These are phyloP conservation scores for Spisula subtruncata DNA, from an alignment of 2,888 invertebrate species.

Conservation along the genomic window DNA sequence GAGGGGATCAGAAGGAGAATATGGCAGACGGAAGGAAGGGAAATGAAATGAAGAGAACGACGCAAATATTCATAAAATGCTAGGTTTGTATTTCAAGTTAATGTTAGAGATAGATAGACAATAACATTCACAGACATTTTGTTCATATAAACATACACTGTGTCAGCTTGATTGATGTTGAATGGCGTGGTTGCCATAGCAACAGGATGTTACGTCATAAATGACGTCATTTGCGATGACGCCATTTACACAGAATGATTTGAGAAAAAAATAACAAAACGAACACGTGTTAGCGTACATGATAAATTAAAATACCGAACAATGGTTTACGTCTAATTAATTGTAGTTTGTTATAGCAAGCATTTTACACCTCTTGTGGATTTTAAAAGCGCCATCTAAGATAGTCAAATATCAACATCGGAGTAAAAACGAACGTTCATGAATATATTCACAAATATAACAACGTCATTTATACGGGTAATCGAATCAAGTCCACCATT, in stretches of 20 bases:
- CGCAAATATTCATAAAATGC: slow-evolving; percentile 69
- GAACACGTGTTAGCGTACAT: slow-evolving; percentile 63
- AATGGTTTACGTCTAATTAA: slow-evolving; percentile 56
- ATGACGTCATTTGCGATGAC: slow-evolving; percentile 66
- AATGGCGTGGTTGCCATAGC: slow-evolving; percentile 59
- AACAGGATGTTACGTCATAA: slow-evolving; percentile 51
- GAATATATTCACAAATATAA: slow-evolving; percentile 35
- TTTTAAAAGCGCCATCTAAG: slow-evolving; percentile 50
- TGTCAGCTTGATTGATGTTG: slow-evolving; percentile 65
- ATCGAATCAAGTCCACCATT: slow-evolving; percentile 12
- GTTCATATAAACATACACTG: slow-evolving; percentile 70
- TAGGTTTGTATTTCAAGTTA: slow-evolving; percentile 78
- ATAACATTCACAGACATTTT: slow-evolving; percentile 71
- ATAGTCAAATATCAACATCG: slow-evolving; percentile 54
- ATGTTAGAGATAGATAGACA: slow-evolving; percentile 73
- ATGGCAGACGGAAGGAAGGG: neutral
- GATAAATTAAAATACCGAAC: slow-evolving; percentile 51
- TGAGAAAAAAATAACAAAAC: slow-evolving; percentile 49
- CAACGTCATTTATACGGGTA: slow-evolving; percentile 48
- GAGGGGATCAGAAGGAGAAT: too few relatives aligned
- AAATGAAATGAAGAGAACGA: slow-evolving; percentile 20
- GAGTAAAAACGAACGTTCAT: slow-evolving; percentile 47
- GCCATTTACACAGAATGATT: slow-evolving; percentile 56
- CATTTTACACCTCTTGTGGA: slow-evolving; percentile 52
- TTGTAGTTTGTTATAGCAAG: slow-evolving; percentile 49